Base-by-base conservation (phyloP, 2,888 invertebrate species). In the Oxytorus armatus region DNA sequence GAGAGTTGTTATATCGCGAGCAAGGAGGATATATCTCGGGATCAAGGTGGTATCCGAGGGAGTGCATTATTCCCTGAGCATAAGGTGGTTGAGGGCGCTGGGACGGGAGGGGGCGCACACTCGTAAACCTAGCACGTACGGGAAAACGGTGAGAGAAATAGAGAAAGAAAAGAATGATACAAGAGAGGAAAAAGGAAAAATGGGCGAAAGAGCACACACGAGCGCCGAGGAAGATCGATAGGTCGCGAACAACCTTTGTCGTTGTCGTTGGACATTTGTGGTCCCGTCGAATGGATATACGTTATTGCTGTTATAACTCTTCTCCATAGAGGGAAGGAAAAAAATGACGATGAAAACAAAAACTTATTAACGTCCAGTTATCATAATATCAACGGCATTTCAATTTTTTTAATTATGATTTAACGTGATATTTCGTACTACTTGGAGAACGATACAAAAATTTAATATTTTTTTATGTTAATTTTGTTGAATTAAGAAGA, bases 1-100 rank as follows among this genome's bases (percentile, higher is more conserved):
- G 18, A 21, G 33, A 42, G 51, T 59, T 76, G 42, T 23, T 53
- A 55, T 53, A 33, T 70, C 33, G 44, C 47, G 33, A 36, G n/a
- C 16, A n/a, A 65, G 18, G 8, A 18, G 21, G 7, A 65, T 51
- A 66, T 33, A 75, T 81, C 70, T 81, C 14, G 68, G 85, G 84
- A 85, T 83, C 79, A 88, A 87, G 86, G 85, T 87, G 84, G 84
- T 88, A 87, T 87, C 83, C 77, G 61, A 81, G 83, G 79, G 84
- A 84, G 83, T 88, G 87, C 87, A 89, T 89, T 88, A 89, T 88
- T 88, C 87, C 86, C 87, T 81, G 84, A 83, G 86, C 84, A 85
- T 47, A 36, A n/a, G n/a, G 23, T 23, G 7, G 16, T 1, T 42
- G 44, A 11, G n/a, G 29, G 29, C n/a, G n/a, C n/a, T n/a, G 29